Base-by-base conservation (phyloP, 2,113 vertebrate genomes). In the Arenaria interpres region DNA sequence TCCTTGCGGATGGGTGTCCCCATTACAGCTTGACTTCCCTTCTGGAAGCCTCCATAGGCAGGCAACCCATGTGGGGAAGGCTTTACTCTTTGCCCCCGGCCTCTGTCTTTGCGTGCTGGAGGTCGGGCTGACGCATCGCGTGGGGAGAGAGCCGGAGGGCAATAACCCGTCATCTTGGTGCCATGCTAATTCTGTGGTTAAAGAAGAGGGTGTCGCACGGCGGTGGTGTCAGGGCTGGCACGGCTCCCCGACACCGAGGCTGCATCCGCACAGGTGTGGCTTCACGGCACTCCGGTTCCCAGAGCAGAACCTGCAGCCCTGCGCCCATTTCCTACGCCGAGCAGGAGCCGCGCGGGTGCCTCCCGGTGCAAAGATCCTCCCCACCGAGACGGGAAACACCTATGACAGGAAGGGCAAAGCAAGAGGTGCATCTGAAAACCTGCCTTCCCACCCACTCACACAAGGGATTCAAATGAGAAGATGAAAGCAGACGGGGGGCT, bases 241-340 rank as follows among this genome's bases (percentile, higher is more conserved):
- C 9, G 1, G 88, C 69, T 95, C 82, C 79, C 92, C 45, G 46
- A 19, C 92, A 85, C 63, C 5, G 0, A 3, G 82, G 24, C 11
- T 56, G 41, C 71, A 69, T 5, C 27, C 74, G 3, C 75, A 2
- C 56, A 51, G 95, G 90, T 63, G 95, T 35, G 95, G 84, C 69
- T 45, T 6, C 20, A 0, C 7, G 0, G 60, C 27, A 1, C 64
- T 27, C 4, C 1, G 0, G 46, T 2, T 63, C 71, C 69, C 88
- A 17, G 45, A 18, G 60, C 73, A 25, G 37, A 68, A 66, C 66
- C 78, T 8, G 77, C 77, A 71, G 63, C 75, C 66, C 85, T 7
- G 56, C 0, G 1, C 66, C 71, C 53, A 3, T 33, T 35, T 32
- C 60, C 71, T 27, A 0, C 8, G 0, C 0, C 1, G 51, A 50